These are phyloP conservation scores for Euplexia lucipara DNA, from an alignment of 2,888 invertebrate species.

Conservation along the genomic window DNA sequence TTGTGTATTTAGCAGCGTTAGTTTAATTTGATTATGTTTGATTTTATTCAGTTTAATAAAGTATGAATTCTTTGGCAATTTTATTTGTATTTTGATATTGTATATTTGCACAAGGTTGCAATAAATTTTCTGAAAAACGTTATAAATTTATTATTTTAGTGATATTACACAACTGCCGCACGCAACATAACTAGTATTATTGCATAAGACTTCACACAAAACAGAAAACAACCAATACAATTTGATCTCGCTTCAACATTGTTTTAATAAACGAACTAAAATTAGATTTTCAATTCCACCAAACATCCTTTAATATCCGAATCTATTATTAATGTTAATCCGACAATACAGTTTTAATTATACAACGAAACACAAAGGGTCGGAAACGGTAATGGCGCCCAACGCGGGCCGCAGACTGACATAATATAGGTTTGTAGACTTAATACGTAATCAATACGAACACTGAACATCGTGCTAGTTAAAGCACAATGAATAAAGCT, in stretches of 20 bases:
- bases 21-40: too few species aligned
- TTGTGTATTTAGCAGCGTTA: too few species aligned
- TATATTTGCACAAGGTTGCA: too few species aligned
- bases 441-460: constrained; percentile 62
- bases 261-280: constrained; percentile 58
- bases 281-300: constrained; percentile 60
- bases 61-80: too few species aligned
- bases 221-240: constrained; percentile 9
- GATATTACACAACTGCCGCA: too few species aligned
- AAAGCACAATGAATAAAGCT: constrained; percentile 54
- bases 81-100: too few species aligned
- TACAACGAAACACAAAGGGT: constrained; percentile 58
- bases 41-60: too few species aligned
- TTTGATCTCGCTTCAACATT: constrained; percentile 22
- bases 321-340: constrained; percentile 62
- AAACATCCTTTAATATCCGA: constrained; percentile 60
- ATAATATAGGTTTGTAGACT: constrained; percentile 59
- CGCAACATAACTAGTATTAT: too few species aligned
- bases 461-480: constrained; percentile 52
- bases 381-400: constrained; percentile 68
- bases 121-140: too few species aligned
- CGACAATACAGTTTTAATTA: constrained; percentile 63
- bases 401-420: constrained; percentile 62
- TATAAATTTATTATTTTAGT: too few species aligned
- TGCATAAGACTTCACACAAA: too few species aligned